Conservation (phyloP, 2,113 vertebrate genomes). For the Aldabrachelys gigantea region DNA sequence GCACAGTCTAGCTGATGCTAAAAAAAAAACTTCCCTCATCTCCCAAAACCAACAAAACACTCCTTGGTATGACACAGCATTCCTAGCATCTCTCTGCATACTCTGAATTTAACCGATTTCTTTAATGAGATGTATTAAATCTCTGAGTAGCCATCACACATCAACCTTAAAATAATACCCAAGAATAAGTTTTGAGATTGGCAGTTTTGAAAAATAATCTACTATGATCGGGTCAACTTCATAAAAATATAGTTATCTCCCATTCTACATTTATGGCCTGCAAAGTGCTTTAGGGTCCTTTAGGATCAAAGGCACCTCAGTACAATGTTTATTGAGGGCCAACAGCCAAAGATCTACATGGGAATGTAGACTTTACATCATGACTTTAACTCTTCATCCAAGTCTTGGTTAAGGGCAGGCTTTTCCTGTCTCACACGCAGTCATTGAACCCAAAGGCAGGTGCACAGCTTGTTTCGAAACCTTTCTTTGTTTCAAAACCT, state of each 20-base stretch:
- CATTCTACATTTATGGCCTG: neutral
- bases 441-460: neutral
- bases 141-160: neutral
- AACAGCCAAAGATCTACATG: neutral
- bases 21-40: neutral
- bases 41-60: neutral
- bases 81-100: neutral
- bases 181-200: neutral
- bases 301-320: neutral
- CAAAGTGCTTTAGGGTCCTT: neutral
- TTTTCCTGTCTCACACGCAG: neutral
- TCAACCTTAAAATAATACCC: neutral
- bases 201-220: neutral
- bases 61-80: neutral
- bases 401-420: neutral
- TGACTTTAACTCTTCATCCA: neutral
- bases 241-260: neutral
- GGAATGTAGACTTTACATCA: rapidly evolving
- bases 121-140: neutral
- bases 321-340: neutral
- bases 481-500: too few relatives aligned
- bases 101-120: too few relatives aligned
- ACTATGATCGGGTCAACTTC: too few relatives aligned
- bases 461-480: neutral
- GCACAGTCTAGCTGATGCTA: neutral